A percentile compares a stretch with the other conserved stretches of the same genome.
phyloP scores from a whole-genome alignment of 2,113 vertebrate species.

The Steatornis caripensis region DNA sequence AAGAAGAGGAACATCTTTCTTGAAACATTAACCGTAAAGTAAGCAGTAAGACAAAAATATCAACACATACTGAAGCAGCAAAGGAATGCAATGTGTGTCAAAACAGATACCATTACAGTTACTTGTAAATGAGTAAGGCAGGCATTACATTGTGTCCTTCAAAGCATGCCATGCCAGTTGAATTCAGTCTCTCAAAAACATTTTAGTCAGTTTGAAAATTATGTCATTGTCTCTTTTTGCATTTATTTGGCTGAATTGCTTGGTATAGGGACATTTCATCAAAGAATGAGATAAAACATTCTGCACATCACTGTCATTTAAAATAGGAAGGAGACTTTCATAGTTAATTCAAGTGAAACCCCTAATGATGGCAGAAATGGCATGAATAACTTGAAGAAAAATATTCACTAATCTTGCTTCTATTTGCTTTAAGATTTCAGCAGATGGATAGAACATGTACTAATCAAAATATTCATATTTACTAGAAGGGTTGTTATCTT shows the following conservation, averaged over 20 bases:
- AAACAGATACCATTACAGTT: neutral
- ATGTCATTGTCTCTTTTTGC: neutral
- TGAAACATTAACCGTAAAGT: neutral
- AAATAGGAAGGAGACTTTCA: neutral
- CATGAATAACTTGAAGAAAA: neutral
- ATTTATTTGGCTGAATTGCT: constrained; percentile 1
- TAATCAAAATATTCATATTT: constrained; percentile 30
- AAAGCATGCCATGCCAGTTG: neutral
- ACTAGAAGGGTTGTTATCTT: neutral
- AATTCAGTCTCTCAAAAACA: constrained; percentile 6
- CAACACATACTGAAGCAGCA: neutral
- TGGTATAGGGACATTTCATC: neutral
- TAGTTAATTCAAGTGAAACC: neutral
- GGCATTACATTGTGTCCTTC: neutral
- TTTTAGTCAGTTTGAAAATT: neutral
- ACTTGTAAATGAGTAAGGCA: neutral
- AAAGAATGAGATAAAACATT: neutral
- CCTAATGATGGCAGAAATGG: neutral
- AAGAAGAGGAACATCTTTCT: neutral
- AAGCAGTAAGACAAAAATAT: neutral
- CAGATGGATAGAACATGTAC: neutral
- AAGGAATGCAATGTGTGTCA: neutral
- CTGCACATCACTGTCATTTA: neutral
- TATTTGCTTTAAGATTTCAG: neutral
- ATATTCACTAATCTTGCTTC: neutral